Conservation (phyloP, 2,888 invertebrate species). For the Pyralis farinalis region DNA sequence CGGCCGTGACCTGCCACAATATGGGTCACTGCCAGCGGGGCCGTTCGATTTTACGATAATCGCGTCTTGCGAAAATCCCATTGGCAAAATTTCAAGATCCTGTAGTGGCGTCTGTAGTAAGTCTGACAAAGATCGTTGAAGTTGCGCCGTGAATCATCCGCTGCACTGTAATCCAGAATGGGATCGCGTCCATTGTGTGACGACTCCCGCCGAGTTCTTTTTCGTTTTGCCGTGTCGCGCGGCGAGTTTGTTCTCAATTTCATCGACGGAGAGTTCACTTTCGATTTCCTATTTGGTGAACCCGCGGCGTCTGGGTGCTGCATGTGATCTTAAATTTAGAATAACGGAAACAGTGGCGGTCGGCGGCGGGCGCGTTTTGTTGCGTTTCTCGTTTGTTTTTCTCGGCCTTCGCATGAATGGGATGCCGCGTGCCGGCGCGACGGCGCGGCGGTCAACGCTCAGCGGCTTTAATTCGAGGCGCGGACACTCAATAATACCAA, state of each 20-base stretch:
- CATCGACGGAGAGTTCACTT: conserved; percentile 40
- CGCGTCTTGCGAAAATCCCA: conserved; percentile 60
- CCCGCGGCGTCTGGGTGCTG: conserved; percentile 36
- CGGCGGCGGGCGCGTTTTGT: conserved; percentile 29
- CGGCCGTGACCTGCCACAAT: conserved; percentile 66
- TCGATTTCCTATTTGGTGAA: conserved; percentile 25
- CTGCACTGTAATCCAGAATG: conserved; percentile 27
- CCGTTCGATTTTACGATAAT: conserved; percentile 71
- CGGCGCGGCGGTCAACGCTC: conserved; percentile 45
- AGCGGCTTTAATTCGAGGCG: conserved; percentile 34
- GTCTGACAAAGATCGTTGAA: conserved; percentile 56
- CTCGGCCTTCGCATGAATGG: conserved; percentile 71
- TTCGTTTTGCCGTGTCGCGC: conserved; percentile 28
- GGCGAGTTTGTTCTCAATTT: conserved; percentile 33
- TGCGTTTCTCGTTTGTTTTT: conserved; percentile 54
- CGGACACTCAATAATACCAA: conserved; percentile 53
- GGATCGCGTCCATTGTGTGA: conserved; percentile 42
- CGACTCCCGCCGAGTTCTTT: conserved; percentile 47
- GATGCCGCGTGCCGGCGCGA: conserved; percentile 36
- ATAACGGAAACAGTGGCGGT: conserved; percentile 55
- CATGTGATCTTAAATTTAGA: conserved; percentile 66
- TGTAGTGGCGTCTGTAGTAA: conserved; percentile 70
- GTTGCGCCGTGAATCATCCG: conserved; percentile 49
- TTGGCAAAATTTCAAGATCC: conserved; percentile 77
- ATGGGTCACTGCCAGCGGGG: conserved; percentile 68